phyloP scores from a whole-genome alignment of 2,113 vertebrate genomes.

The Rafetus swinhoei region DNA sequence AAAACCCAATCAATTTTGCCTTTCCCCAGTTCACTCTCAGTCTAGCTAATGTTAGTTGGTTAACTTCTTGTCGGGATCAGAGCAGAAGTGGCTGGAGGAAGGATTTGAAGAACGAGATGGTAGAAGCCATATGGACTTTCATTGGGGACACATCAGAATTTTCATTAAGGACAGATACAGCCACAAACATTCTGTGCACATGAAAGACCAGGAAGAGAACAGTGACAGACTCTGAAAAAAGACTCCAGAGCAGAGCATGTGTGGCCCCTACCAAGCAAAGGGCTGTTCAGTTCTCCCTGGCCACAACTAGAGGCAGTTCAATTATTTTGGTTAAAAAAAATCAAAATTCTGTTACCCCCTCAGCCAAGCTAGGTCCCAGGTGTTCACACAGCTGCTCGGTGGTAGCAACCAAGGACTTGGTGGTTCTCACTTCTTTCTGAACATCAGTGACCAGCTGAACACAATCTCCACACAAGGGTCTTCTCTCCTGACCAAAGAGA shows the following conservation, averaged over 20 bases:
- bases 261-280: not conserved
- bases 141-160: not conserved
- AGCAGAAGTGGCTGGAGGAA: not conserved
- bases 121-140: not conserved
- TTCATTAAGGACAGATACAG: not conserved
- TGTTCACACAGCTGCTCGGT: conserved; percentile 77
- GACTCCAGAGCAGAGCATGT: not conserved
- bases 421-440: conserved; percentile 74
- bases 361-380: conserved; percentile 74
- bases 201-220: not conserved
- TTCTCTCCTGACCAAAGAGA: conserved; percentile 13
- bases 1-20: not conserved
- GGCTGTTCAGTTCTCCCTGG: not conserved
- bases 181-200: not conserved
- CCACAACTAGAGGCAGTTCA: not conserved
- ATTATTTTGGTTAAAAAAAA: not conserved
- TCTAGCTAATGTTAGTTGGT: not conserved
- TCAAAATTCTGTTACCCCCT: conserved; percentile 65
- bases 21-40: not conserved
- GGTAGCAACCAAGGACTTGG: conserved; percentile 58
- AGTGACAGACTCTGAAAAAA: not conserved
- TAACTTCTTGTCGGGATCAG: not conserved
- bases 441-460: conserved; percentile 78
- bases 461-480: conserved; percentile 80
- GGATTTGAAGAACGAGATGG: not conserved